phyloP scores from a whole-genome alignment of 2,888 invertebrate genomes.

The Laothoe populi region DNA sequence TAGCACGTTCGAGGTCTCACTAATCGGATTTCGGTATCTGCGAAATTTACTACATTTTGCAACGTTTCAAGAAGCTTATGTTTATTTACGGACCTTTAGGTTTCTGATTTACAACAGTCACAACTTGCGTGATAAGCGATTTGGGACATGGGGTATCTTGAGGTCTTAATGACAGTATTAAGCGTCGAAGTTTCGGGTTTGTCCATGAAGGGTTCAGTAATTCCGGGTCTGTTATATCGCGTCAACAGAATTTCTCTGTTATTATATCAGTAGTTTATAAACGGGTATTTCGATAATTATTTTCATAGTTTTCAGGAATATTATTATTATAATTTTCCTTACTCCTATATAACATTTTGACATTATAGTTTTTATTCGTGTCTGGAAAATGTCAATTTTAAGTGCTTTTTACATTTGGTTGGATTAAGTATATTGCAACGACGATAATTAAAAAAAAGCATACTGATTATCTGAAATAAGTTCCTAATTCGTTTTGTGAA shows the following conservation, averaged over 20 bases:
- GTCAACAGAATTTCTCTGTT: slow-evolving; percentile 1
- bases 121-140: slow-evolving; percentile 1
- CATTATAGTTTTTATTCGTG: no score
- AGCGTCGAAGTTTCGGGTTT: slow-evolving; percentile 5
- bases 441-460: no score
- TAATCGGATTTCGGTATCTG: slow-evolving; percentile 16
- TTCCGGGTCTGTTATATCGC: neutral
- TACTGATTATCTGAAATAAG: no score
- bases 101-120: slow-evolving; percentile 6
- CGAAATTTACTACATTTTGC: slow-evolving; percentile 2
- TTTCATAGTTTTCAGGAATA: no score
- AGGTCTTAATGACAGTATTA: slow-evolving; percentile 6
- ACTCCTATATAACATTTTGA: no score
- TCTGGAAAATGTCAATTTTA: no score
- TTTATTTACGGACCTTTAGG: neutral
- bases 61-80: neutral
- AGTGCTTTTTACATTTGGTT: no score
- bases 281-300: no score
- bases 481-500: no score
- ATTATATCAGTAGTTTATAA: neutral
- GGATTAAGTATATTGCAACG: no score
- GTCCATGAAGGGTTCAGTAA: slow-evolving; percentile 6
- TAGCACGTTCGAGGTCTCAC: neutral
- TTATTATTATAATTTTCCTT: no score
- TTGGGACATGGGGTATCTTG: slow-evolving; percentile 1